Evolutionary conservation across 2,113 vertebrate species (phyloP).

Genomic region (mouse (Mus musculus)): DNA sequence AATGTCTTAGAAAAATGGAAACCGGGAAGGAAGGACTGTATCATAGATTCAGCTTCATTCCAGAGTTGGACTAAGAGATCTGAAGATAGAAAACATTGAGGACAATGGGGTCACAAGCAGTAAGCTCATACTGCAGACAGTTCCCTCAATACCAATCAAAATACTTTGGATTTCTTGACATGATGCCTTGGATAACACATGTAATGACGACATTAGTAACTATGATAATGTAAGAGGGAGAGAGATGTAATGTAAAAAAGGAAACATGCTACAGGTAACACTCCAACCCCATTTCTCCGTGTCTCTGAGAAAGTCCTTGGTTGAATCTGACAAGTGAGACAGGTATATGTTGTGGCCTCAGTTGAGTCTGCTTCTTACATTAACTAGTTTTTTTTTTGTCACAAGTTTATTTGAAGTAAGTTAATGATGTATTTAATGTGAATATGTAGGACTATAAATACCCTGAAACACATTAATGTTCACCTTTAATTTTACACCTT

Average conservation of each 20-base stretch:
- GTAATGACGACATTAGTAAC: not conserved
- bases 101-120: not conserved
- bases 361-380: not conserved
- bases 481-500: not conserved
- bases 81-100: not conserved
- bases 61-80: not conserved
- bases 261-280: not conserved
- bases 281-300: not conserved
- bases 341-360: not conserved
- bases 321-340: not conserved
- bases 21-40: not conserved
- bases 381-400: not conserved
- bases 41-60: not conserved
- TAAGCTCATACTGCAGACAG: not conserved
- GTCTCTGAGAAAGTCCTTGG: not conserved
- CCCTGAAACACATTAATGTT: not conserved
- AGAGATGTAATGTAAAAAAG: no score
- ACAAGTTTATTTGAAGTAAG: slow-evolving; percentile 2
- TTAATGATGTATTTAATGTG: not conserved
- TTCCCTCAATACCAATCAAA: not conserved
- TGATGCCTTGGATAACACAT: not conserved
- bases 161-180: not conserved
- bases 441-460: no score
- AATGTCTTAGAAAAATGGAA: not conserved
- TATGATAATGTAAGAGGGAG: not conserved